Base-by-base conservation (phyloP, 2,888 invertebrate genomes). In the Tiliacea aurago region DNA sequence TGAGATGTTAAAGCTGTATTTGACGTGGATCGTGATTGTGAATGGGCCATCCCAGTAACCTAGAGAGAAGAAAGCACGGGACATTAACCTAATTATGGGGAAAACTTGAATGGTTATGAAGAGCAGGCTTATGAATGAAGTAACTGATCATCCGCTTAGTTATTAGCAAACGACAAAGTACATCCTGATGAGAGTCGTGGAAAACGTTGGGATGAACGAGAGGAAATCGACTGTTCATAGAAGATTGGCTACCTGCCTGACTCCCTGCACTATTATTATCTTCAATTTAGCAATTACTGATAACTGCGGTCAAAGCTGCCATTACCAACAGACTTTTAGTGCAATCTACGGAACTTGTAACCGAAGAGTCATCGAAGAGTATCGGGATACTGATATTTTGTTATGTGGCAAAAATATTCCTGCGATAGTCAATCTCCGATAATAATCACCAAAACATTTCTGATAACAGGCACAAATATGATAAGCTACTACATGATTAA, bases 401-500 rank as follows among this genome's bases (percentile, higher is more conserved):
- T 58, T 33, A 64, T 80, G 59, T 41, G 9, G 49, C 63, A 70
- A 68, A 62, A 53, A 62, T 67, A 67, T 66, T 77, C 53, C 51
- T 56, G 15, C 64, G 67, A 62, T 73, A 76, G 51, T 73, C 74
- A 79, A 73, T 63, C 69, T 75, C 43, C 53, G 87, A 86, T 86
- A 68, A 84, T 49, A 58, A 83, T 85, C 81, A 77, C 83, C 62
- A 80, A 78, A 78, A 72, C 59, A 70, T 68, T 59, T 56, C 23
- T 72, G 84, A 82, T 82, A 82, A 82, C 61, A 65, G 10, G 49
- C 64, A 84, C 59, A 70, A 55, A 64, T 51, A 61, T 43, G 84
- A 80, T 81, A 84, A 81, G 76, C 84, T 76, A 56, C 81, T 51
- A 37, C 56, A 65, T 53, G 81, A 71, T 71, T 71, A 84, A 56